Conservation (phyloP, 2,113 vertebrate genomes). For the Oxygymnocypris stewartii region DNA sequence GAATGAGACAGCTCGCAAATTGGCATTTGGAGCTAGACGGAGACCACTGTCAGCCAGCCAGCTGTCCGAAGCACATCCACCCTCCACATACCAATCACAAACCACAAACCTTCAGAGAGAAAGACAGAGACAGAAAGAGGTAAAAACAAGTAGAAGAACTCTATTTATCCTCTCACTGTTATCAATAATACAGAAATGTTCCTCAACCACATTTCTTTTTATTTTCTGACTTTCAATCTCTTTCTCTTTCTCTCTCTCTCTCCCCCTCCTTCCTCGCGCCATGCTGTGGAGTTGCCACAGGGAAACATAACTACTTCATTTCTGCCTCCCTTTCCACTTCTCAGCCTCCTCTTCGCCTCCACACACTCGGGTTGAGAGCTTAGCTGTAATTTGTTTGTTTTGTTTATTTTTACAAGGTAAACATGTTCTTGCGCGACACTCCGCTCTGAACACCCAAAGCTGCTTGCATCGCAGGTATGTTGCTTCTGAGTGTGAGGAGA, state of each 20-base stretch:
- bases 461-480: not conserved
- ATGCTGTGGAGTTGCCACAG: conserved; percentile 8
- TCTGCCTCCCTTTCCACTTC: not conserved
- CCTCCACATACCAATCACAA: conserved; percentile 28
- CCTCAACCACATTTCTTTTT: conserved; percentile 30
- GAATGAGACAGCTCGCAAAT: conserved; percentile 61
- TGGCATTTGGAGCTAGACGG: conserved; percentile 49
- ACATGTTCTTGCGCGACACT: not conserved
- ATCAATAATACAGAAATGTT: conserved; percentile 41
- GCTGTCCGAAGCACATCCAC: conserved; percentile 29
- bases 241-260: not conserved
- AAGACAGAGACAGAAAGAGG: not conserved
- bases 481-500: not conserved
- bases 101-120: conserved; percentile 32
- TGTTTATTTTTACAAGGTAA: conserved; percentile 26
- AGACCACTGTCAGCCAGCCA: conserved; percentile 40
- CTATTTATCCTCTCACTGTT: conserved; percentile 23
- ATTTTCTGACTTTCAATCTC: conserved; percentile 22
- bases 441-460: not conserved
- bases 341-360: not conserved
- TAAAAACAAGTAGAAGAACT: conserved; percentile 22
- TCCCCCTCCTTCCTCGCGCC: not conserved
- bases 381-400: not conserved
- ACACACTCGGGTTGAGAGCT: conserved; percentile 7
- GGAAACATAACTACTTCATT: not conserved